Conservation (phyloP, 2,888 invertebrate genomes). For the Brachylomia viminalis region DNA sequence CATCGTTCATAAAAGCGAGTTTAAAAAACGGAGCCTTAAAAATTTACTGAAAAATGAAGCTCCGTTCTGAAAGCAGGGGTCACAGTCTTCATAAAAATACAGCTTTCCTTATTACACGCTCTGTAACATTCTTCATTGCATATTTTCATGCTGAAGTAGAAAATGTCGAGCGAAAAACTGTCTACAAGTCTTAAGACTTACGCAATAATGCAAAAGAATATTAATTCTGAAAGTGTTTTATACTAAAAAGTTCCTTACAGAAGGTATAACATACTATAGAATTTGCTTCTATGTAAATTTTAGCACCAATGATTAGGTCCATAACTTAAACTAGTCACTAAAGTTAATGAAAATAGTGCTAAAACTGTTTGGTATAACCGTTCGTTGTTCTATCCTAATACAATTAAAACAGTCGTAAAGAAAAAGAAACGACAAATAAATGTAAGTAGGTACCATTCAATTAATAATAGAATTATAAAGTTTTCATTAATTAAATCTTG, state of each 20-base stretch:
- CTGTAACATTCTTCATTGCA: slow-evolving; percentile 64
- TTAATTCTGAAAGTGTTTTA: slow-evolving; percentile 51
- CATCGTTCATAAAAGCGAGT: slow-evolving; percentile 22
- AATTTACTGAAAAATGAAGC: slow-evolving; percentile 45
- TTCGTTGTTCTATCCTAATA: no score
- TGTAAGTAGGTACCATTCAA: no score
- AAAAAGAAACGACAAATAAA: not conserved
- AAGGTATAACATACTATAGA: slow-evolving; percentile 2
- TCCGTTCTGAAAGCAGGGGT: slow-evolving; percentile 44
- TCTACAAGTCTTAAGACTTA: slow-evolving; percentile 40
- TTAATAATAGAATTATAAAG: not conserved
- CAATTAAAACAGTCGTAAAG: not conserved
- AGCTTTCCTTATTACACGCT: slow-evolving; percentile 65
- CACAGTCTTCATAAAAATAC: slow-evolving; percentile 59
- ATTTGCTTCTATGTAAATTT: not conserved
- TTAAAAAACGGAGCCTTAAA: slow-evolving; percentile 37
- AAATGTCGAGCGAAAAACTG: slow-evolving; percentile 58
- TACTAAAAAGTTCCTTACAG: slow-evolving; percentile 15
- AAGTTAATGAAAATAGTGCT: not conserved
- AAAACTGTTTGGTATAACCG: not conserved
- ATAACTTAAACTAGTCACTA: not conserved
- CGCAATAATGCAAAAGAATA: slow-evolving; percentile 56
- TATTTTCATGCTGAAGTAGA: slow-evolving; percentile 58
- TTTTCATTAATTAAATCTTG: not conserved
- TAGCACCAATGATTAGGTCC: not conserved